Percentiles rank a stretch among this genome's conserved stretches.
Conservation (phyloP, 2,797 vertebrate genomes). For the Cyprinella venusta region DNA sequence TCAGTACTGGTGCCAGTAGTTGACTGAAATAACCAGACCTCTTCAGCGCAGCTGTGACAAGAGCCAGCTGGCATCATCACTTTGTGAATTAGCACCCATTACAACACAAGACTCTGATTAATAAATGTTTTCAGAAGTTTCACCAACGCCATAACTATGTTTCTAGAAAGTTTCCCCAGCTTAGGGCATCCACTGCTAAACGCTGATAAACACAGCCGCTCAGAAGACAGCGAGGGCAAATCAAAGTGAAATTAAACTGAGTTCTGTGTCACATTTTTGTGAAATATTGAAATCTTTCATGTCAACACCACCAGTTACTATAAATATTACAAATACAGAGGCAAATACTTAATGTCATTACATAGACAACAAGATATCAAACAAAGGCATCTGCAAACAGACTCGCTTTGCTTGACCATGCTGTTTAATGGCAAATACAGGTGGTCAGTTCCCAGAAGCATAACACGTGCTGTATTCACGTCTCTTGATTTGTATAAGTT, state of each 20-base stretch:
- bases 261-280: constrained; percentile 3
- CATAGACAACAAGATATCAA: not conserved
- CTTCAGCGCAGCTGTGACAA: constrained; percentile 46
- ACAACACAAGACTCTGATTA: constrained; percentile 52
- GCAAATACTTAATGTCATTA: not conserved
- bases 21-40: constrained; percentile 39
- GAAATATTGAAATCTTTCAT: not conserved
- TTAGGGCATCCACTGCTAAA: constrained; percentile 30
- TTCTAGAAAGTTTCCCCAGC: constrained; percentile 44
- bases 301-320: not conserved
- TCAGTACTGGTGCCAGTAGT: constrained; percentile 27
- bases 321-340: not conserved
- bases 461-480: not conserved
- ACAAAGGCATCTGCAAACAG: not conserved
- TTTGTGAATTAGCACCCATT: constrained; percentile 44
- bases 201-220: constrained; percentile 21
- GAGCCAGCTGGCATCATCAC: constrained; percentile 54
- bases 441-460: not conserved
- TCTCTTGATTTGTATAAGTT: not conserved
- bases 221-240: not conserved
- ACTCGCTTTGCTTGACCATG: not conserved
- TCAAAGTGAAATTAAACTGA: not conserved
- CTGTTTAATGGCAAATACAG: not conserved
- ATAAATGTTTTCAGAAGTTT: constrained; percentile 57
- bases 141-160: constrained; percentile 49